A percentile compares a stretch with the other conserved stretches of the same genome.
Evolutionary conservation across 2,113 vertebrate species (phyloP).

Genomic region (Isurus oxyrinchus): DNA sequence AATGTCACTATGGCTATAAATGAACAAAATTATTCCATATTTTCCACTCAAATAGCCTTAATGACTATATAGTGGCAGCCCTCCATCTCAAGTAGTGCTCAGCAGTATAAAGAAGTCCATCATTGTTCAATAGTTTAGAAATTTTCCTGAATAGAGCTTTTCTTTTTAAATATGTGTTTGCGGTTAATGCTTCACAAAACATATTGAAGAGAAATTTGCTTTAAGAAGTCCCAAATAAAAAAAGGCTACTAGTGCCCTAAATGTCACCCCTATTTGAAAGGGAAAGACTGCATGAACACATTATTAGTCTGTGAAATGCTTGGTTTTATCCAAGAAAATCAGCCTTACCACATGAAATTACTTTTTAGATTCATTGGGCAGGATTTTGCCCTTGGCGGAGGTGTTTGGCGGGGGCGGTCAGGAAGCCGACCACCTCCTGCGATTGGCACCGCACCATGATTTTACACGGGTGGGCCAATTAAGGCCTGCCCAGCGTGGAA

Average conservation of each 20-base stretch:
- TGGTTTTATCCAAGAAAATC: not conserved
- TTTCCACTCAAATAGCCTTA: not conserved
- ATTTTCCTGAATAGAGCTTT: not conserved
- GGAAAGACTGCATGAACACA: not conserved
- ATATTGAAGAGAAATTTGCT: not conserved
- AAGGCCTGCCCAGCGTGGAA: no score
- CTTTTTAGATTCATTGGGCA: not conserved
- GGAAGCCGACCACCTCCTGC: no score
- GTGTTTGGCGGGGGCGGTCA: no score
- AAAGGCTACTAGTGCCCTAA: not conserved
- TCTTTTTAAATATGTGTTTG: not conserved
- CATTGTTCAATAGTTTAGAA: not conserved
- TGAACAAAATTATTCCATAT: not conserved
- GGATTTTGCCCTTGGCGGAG: no score
- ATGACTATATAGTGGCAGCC: not conserved
- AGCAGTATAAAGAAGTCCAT: not conserved
- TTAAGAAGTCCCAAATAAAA: not conserved
- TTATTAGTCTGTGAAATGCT: not conserved
- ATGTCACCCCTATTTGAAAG: not conserved
- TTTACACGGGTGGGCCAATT: no score
- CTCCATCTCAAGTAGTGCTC: not conserved
- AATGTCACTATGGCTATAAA: not conserved
- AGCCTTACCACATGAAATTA: not conserved
- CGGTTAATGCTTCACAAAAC: not conserved
- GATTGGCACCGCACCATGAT: no score